phyloP scores from a whole-genome alignment of 2,113 vertebrate species.

The Sylvia atricapilla region DNA sequence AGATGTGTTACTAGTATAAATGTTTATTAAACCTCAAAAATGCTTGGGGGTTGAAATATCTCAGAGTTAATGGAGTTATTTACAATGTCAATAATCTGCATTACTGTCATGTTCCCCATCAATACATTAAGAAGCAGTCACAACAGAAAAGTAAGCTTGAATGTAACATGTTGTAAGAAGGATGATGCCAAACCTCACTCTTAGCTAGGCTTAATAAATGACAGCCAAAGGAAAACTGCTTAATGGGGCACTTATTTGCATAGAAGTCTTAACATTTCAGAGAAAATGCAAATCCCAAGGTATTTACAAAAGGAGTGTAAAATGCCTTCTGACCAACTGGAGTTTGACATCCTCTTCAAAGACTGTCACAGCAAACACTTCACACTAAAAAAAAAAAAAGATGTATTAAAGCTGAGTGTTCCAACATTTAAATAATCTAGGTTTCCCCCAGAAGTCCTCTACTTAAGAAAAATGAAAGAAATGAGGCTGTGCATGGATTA shows the following conservation, averaged over 20 bases:
- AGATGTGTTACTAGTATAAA: background rate
- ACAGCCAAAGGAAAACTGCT: background rate
- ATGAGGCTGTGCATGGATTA: background rate
- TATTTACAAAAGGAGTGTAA: background rate
- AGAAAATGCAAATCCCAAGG: background rate
- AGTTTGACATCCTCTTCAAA: background rate
- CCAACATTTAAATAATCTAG: background rate
- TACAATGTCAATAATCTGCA: background rate
- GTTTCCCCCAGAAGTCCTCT: background rate
- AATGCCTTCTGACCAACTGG: background rate
- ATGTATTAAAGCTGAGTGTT: background rate
- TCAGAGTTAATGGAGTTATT: background rate
- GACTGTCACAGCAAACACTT: background rate
- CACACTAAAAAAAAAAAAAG: background rate
- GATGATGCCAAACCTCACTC: background rate
- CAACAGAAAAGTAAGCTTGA: background rate
- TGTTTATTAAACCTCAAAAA: background rate
- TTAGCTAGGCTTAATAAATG: background rate
- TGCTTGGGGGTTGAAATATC: background rate
- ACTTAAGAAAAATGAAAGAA: background rate
- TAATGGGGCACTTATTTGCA: background rate
- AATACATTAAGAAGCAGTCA: background rate
- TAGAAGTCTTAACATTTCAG: background rate
- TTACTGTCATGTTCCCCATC: background rate
- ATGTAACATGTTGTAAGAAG: background rate